A percentile compares a stretch with the other conserved stretches of the same genome.
Evolutionary conservation across 2,797 vertebrate species (phyloP).

Genomic region (Rousettus madagascariensis): DNA sequence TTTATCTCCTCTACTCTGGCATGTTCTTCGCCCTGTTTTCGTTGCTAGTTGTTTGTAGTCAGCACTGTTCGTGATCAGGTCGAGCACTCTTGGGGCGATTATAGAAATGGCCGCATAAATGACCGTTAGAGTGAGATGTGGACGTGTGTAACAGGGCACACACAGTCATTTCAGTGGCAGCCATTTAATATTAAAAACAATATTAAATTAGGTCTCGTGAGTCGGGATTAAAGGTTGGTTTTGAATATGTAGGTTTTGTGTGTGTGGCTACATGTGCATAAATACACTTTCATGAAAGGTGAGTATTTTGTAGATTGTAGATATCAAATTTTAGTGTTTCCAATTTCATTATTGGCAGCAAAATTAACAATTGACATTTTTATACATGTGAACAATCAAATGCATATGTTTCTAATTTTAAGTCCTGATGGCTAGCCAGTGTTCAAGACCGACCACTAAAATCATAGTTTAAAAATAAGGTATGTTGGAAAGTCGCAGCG

Average conservation of each 20-base stretch:
- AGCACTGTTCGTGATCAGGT: neutral
- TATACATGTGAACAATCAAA: neutral
- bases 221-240: neutral
- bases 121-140: neutral
- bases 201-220: neutral
- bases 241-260: neutral
- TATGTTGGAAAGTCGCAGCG: neutral
- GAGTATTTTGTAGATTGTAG: neutral
- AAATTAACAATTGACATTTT: neutral
- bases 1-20: neutral
- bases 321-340: neutral
- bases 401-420: neutral
- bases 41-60: neutral
- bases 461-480: neutral
- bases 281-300: neutral
- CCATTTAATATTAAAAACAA: neutral
- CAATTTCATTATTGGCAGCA: neutral
- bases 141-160: too few relatives aligned
- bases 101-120: neutral
- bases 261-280: neutral
- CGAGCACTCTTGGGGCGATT: neutral
- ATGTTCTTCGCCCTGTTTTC: neutral
- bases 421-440: neutral
- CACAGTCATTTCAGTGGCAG: neutral
- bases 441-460: neutral